Conservation (phyloP, 2,888 invertebrate genomes). For the Laothoe populi region DNA sequence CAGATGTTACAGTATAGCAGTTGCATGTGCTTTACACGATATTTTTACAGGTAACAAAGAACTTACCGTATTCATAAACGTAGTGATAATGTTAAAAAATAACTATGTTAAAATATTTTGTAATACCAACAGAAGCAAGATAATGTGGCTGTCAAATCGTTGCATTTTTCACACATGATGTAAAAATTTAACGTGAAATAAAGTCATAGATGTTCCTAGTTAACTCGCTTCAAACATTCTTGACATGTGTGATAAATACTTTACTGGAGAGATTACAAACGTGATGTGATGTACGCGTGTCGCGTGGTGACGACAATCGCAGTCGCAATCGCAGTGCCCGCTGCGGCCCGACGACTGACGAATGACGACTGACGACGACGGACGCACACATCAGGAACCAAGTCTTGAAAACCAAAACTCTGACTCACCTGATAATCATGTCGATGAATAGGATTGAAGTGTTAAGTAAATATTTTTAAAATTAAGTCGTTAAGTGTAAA, state of each 20-base stretch:
- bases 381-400: slow-evolving; percentile 57
- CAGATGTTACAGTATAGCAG: slow-evolving; percentile 71
- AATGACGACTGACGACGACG: slow-evolving; percentile 12
- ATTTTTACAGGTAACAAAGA: slow-evolving; percentile 82
- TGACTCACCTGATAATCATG: slow-evolving; percentile 68
- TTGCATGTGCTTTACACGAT: slow-evolving; percentile 80
- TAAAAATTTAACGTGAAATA: slow-evolving; percentile 60
- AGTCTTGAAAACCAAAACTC: slow-evolving; percentile 72
- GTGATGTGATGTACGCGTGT: slow-evolving; percentile 15
- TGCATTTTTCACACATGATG: slow-evolving; percentile 78
- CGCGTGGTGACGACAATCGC: not conserved
- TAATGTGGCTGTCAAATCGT: slow-evolving; percentile 79
- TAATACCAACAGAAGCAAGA: slow-evolving; percentile 67
- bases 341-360: slow-evolving; percentile 26
- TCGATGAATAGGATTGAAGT: slow-evolving; percentile 73
- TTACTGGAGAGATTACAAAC: slow-evolving; percentile 46
- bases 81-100: slow-evolving; percentile 70
- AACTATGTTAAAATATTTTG: slow-evolving; percentile 74
- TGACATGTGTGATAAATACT: slow-evolving; percentile 66
- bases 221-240: slow-evolving; percentile 65
- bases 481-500: slow-evolving; percentile 78
- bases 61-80: slow-evolving; percentile 79
- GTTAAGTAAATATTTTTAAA: slow-evolving; percentile 81
- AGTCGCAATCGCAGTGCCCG: not conserved
- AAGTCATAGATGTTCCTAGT: slow-evolving; percentile 77